Conservation (phyloP, 1,140 invertebrate species). For the Leptinotarsa lineolata region DNA sequence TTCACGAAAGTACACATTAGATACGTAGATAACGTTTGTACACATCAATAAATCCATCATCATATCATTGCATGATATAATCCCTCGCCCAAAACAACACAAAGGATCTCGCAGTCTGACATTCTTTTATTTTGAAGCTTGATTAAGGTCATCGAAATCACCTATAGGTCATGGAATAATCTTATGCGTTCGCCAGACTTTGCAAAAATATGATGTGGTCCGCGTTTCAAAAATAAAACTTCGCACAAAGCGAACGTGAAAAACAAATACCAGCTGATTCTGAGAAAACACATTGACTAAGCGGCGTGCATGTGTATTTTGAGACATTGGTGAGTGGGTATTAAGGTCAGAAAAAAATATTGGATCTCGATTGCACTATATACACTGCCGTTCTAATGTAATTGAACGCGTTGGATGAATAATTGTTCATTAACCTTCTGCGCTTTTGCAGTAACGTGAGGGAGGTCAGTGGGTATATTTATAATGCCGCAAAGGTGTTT, state of each 20-base stretch:
- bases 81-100: no score
- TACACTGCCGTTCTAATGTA: background rate
- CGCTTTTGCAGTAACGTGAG: no score
- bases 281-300: background rate
- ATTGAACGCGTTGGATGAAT: background rate
- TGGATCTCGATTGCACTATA: background rate
- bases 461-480: no score
- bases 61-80: no score
- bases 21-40: no score
- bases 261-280: slow-evolving; percentile 3
- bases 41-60: no score
- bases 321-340: background rate
- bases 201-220: background rate
- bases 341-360: background rate
- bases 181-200: slow-evolving; percentile 3
- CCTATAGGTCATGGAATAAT: background rate
- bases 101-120: background rate
- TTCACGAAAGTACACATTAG: no score
- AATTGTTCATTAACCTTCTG: no score
- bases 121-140: background rate
- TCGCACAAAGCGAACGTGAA: slow-evolving; percentile 1
- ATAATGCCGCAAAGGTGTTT: no score
- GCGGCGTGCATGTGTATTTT: background rate
- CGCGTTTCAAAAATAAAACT: background rate
- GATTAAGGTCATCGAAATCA: background rate